phyloP scores from a whole-genome alignment of 2,113 vertebrate species.

The Vanacampus margaritifer region DNA sequence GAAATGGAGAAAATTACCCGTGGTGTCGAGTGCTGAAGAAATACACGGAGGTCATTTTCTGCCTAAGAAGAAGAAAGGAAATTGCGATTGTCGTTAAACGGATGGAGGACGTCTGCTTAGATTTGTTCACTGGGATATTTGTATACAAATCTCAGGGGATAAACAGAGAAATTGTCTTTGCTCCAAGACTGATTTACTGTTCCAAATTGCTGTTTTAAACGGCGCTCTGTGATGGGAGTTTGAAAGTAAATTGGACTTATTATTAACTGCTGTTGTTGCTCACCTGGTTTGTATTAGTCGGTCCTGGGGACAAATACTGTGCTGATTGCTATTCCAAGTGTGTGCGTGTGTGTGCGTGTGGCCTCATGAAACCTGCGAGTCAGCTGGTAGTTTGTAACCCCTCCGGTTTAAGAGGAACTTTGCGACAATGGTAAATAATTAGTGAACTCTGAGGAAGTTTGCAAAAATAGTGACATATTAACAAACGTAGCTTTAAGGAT shows the following conservation, averaged over 20 bases:
- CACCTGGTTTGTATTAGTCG: slow-evolving; percentile 61
- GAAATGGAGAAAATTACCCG: slow-evolving; percentile 54
- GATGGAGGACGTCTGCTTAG: slow-evolving; percentile 36
- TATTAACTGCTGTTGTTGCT: slow-evolving; percentile 67
- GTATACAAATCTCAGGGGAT: slow-evolving; percentile 54
- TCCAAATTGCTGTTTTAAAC: slow-evolving; percentile 66
- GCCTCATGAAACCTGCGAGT: slow-evolving; percentile 25
- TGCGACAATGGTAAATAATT: neutral
- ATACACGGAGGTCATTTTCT: slow-evolving; percentile 47
- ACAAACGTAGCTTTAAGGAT: neutral
- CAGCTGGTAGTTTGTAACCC: slow-evolving; percentile 24
- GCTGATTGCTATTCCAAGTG: slow-evolving; percentile 50
- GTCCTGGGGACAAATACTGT: slow-evolving; percentile 53
- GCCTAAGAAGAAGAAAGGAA: slow-evolving; percentile 44
- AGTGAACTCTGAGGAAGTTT: neutral
- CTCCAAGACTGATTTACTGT: slow-evolving; percentile 57
- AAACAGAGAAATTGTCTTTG: slow-evolving; percentile 36
- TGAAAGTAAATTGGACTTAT: slow-evolving; percentile 65
- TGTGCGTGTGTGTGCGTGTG: slow-evolving; percentile 32
- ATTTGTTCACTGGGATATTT: slow-evolving; percentile 49
- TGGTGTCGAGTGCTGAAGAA: slow-evolving; percentile 42
- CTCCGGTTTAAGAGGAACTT: slow-evolving; percentile 7
- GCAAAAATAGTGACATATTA: neutral
- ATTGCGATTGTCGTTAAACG: slow-evolving; percentile 39
- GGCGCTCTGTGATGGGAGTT: slow-evolving; percentile 47